Base-by-base conservation (phyloP, 2,113 vertebrate genomes). In the Anguilla rostrata region DNA sequence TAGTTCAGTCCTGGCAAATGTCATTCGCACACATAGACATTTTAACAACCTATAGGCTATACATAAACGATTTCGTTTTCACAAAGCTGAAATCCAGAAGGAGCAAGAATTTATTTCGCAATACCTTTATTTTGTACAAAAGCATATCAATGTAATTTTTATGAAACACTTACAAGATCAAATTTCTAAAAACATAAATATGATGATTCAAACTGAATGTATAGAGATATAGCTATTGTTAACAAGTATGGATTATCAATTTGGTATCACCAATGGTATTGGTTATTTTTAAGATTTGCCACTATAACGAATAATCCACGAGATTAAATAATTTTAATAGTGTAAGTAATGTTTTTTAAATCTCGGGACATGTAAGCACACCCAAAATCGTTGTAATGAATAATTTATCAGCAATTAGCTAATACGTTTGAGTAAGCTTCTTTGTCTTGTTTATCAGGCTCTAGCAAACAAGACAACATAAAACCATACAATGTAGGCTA, bases 401-500 rank as follows among this genome's bases (percentile, higher is more conserved):
- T 75, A 75, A 75, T 75, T 75, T 75, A 75, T n/a, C n/a, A 75
- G 71, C 71, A 75, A 75, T 75, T 75, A 75, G 71, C 71, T 75
- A 75, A 75, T 75, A 75, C 71, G 71, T 75, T 75, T 75, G n/a
- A 75, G n/a, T 34, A 34, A 60, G 60, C 60, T 66, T 66, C 26
- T 34, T 75, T 75, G n/a, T 75, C 26, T 75, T 12, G 11, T n/a
- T 75, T 75, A 20, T 66, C 60, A 66, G 60, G 60, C 26, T 29
- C 71, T 75, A 29, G 16, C 71, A 29, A 75, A 75, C 26, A 75
- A 75, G 26, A 75, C 22, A 8, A 66, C 60, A 66, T 66, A 66
- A 22, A 26, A 26, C 60, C 5, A 66, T 26, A 9, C 22, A 66
- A 53, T 53, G 49, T 26, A 66, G 20, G 20, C 20, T 53, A 26